Conservation (phyloP, 1,140 invertebrate genomes). For the honey bee (Apis mellifera) region Amel_HAv3.1 CM009938.2:9829001-9829500, state of each 20-base stretch:
- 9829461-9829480: too few species aligned
- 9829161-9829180: not conserved
- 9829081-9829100: not conserved
- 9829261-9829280: conserved; percentile 10
- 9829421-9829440: too few species aligned
- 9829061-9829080: not conserved
- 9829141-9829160: not conserved
- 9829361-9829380: not conserved
- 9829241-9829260: conserved; percentile 40
- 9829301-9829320: not conserved
- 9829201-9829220: conserved; percentile 28
- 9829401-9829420: too few species aligned
- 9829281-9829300: not conserved
- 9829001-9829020: conserved; percentile 25
- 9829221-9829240: conserved; percentile 34
- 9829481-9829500: too few species aligned
- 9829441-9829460: too few species aligned
- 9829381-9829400: too few species aligned
- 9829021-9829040: conserved; percentile 39
- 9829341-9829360: not conserved
- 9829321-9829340: not conserved
- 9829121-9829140: not conserved
- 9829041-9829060: conserved; percentile 1
- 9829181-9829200: not conserved
- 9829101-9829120: not conserved